Percentiles rank a stretch among this genome's conserved stretches.
Evolutionary conservation across 2,888 invertebrate genomes (phyloP).

Genomic region (Caenorhabditis wallacei): DNA sequence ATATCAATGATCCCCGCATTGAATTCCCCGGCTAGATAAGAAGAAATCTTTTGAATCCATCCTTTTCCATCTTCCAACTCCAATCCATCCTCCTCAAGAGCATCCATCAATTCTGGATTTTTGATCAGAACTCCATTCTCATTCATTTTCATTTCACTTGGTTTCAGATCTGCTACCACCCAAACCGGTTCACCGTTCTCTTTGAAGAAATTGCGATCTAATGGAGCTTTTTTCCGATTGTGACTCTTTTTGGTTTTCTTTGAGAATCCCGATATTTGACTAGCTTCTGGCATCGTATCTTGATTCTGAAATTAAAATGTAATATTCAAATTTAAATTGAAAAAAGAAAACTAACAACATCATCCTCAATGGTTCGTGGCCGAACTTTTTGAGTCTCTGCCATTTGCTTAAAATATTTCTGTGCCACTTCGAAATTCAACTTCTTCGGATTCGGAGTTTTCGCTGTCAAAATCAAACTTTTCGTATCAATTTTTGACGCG

Average conservation of each 20-base stretch:
- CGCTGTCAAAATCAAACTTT: not conserved
- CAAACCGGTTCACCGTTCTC: constrained; percentile 44
- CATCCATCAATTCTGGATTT: constrained; percentile 36
- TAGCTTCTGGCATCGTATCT: constrained; percentile 31
- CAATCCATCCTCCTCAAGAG: constrained; percentile 27
- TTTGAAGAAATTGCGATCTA: constrained; percentile 31
- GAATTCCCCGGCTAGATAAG: constrained; percentile 4
- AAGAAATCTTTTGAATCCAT: constrained; percentile 18
- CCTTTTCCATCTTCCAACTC: constrained; percentile 43
- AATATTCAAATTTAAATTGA: not conserved
- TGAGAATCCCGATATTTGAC: not conserved
- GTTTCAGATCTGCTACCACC: constrained; percentile 38
- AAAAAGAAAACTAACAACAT: not conserved
- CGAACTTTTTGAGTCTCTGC: constrained; percentile 15
- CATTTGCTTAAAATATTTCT: constrained; percentile 37
- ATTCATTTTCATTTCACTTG: constrained; percentile 19
- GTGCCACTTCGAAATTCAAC: constrained; percentile 24
- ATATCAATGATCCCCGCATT: not conserved
- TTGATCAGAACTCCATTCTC: constrained; percentile 9
- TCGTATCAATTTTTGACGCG: not conserved
- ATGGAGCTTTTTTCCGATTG: not conserved
- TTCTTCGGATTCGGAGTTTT: not conserved
- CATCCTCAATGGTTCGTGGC: not conserved
- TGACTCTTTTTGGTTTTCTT: not conserved
- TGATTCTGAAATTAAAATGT: not conserved